Evolutionary conservation across 2,888 invertebrate species (phyloP), one percentile per base, ranked within the genome.

Genomic region (Rhamphomyia laevipes): DNA sequence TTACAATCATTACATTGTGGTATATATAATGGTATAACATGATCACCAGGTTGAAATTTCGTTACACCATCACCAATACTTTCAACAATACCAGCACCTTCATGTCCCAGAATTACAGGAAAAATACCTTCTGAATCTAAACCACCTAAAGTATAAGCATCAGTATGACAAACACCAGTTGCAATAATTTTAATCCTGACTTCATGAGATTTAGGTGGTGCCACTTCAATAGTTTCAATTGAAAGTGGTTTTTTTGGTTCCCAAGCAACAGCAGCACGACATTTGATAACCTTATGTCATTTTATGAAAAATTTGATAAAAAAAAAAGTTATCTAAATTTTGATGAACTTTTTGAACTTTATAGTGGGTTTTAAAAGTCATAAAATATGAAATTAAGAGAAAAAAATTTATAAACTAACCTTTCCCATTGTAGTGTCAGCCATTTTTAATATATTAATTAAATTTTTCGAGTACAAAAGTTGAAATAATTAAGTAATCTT

Each of bases 1-100:
- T 96, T 93, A 73, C 99, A 99, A 17, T 91, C 85, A 27, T 85
- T 79, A 70, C 99, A 99, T 72, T 99, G 96, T 0, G 99, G 97
- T 51, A 94, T 84, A 65, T 97, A 99, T 23, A 95, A 71, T 0
- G 97, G 96, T 54, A 99, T 81, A n/a, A 99, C 99, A 72, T 94
- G 92, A 69, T 99, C 97, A 66, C 95, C 95, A 35, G 84, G 77
- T 62, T 86, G 78, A 37, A 95, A 86, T 45, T 81, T 78, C 1
- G 86, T 89, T 1, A 96, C 96, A 16, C 87, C 91, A 62, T 86
- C 85, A 1, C 97, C 97, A 45, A 97, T 78, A 69, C 94, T 94
- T 70, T 96, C 97, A n/a, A 97, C 95, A 59, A 96, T 79, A 35
- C 96, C 96, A 49, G 83, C 86, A 33, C 97, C 97, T 73, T 99